Conservation (phyloP, 2,113 vertebrate species). For the Lycaon pictus region DNA sequence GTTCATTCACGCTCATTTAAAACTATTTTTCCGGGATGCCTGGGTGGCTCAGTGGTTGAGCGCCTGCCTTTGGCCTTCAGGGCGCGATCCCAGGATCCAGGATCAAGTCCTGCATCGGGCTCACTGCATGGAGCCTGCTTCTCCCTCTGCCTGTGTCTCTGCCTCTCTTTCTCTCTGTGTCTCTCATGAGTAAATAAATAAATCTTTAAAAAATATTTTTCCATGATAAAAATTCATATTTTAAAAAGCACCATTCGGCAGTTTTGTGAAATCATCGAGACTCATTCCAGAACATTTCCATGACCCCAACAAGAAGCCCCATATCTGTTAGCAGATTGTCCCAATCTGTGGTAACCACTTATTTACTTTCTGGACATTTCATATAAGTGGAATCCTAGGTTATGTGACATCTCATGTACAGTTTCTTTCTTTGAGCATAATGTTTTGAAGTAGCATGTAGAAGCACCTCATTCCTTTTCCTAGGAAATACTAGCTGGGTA, state of each 20-base stretch:
- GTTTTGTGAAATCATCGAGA: not conserved
- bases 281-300: not conserved
- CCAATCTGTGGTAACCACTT: not conserved
- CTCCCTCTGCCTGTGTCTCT: too few relatives aligned
- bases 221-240: not conserved
- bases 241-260: not conserved
- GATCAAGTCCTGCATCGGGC: too few relatives aligned
- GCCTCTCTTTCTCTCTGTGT: too few relatives aligned
- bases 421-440: not conserved
- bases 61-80: too few relatives aligned
- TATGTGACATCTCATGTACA: not conserved
- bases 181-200: too few relatives aligned
- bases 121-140: too few relatives aligned
- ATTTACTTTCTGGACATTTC: not conserved
- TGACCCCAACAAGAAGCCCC: not conserved
- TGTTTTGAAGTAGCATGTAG: not conserved
- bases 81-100: too few relatives aligned
- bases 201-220: not conserved
- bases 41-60: too few relatives aligned
- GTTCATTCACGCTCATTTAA: not conserved
- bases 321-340: not conserved
- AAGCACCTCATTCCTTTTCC: not conserved
- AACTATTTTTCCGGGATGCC: not conserved
- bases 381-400: not conserved
- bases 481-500: not conserved